phyloP scores from a whole-genome alignment of 2,888 invertebrate species.

The Orthosia incerta region DNA sequence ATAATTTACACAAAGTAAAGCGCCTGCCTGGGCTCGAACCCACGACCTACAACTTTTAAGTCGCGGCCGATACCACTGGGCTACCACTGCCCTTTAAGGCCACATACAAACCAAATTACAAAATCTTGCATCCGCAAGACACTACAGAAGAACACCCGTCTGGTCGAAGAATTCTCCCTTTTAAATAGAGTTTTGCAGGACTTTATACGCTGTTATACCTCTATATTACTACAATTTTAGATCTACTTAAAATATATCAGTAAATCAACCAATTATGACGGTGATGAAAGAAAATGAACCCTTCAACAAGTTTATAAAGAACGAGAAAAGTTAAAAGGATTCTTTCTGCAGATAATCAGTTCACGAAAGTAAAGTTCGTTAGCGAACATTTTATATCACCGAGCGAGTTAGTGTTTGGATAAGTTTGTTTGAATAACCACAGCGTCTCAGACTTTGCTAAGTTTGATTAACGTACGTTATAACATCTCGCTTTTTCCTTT shows the following conservation, averaged over 20 bases:
- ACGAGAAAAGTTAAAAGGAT: conserved; percentile 55
- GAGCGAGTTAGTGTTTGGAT: conserved; percentile 39
- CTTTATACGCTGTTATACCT: too few species aligned
- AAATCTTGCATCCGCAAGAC: too few species aligned
- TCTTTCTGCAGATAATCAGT: conserved; percentile 43
- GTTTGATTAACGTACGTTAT: conserved; percentile 28
- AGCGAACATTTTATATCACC: conserved; percentile 43
- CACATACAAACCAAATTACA: too few species aligned
- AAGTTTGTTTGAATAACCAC: conserved; percentile 41
- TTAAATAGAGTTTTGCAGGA: too few species aligned
- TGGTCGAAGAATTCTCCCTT: too few species aligned
- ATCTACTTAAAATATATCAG: not conserved
- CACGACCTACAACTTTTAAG: too few species aligned
- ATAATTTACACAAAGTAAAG: too few species aligned
- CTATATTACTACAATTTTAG: not conserved
- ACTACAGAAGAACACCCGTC: too few species aligned
- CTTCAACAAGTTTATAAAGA: conserved; percentile 39
- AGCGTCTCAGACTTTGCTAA: conserved; percentile 17
- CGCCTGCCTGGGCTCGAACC: too few species aligned
- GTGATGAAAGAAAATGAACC: conserved; percentile 33
- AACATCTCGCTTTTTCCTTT: conserved; percentile 1
- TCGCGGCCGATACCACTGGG: too few species aligned
- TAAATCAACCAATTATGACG: conserved; percentile 25
- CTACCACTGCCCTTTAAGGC: too few species aligned
- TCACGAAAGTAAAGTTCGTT: conserved; percentile 43